phyloP scores from a whole-genome alignment of 2,797 vertebrate genomes.

The Schizopygopsis pylzovi region DNA sequence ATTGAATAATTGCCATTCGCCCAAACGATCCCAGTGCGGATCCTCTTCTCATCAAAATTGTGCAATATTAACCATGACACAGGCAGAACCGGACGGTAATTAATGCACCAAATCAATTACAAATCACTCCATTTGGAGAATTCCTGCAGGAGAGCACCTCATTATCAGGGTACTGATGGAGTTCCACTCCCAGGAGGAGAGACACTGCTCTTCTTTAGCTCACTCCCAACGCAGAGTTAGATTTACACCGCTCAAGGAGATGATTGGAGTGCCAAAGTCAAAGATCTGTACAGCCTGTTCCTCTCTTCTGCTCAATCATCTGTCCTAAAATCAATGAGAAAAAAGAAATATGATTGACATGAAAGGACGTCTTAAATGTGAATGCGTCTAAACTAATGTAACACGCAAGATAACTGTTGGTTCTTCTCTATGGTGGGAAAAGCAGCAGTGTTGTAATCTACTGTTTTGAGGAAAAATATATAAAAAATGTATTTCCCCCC shows the following conservation, averaged over 20 bases:
- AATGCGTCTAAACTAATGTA: conserved; percentile 13
- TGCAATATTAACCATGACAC: conserved; percentile 85
- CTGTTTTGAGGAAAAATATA: neutral
- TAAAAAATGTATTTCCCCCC: too few species aligned
- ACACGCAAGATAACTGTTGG: neutral
- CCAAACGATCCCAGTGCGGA: conserved; percentile 76
- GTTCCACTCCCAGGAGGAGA: conserved; percentile 56
- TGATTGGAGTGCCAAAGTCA: conserved; percentile 38
- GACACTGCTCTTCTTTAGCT: conserved; percentile 54
- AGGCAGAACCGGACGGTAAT: conserved; percentile 80
- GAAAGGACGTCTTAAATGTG: conserved; percentile 9
- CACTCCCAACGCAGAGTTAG: neutral
- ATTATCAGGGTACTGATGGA: conserved; percentile 78
- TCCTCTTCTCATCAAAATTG: conserved; percentile 75
- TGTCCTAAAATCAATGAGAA: neutral
- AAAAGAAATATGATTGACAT: conserved; percentile 2
- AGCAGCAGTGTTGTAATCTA: neutral
- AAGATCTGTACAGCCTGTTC: neutral
- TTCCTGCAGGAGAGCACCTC: conserved; percentile 79
- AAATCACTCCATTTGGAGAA: conserved; percentile 83
- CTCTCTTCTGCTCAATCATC: conserved; percentile 1
- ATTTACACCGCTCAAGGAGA: conserved; percentile 34
- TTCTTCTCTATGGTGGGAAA: neutral
- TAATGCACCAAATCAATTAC: conserved; percentile 85
- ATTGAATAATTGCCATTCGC: conserved; percentile 82